Conservation (phyloP, 2,888 invertebrate species). For the Acrobasis repandana region DNA sequence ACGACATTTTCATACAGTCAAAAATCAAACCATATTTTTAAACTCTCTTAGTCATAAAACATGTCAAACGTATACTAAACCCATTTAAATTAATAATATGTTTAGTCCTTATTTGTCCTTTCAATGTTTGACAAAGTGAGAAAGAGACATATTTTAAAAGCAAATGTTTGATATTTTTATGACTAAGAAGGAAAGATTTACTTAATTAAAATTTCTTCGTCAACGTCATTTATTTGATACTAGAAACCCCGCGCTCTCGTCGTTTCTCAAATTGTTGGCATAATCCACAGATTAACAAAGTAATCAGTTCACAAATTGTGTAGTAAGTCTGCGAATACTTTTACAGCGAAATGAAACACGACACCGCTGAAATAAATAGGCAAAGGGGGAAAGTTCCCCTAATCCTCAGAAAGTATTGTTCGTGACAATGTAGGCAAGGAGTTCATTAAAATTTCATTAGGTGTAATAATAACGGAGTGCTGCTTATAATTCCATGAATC, state of each 20-base stretch:
- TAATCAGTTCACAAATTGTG: slow-evolving; percentile 28
- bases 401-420: slow-evolving; percentile 23
- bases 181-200: no score
- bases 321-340: slow-evolving; percentile 22
- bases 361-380: slow-evolving; percentile 21
- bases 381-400: slow-evolving; percentile 20
- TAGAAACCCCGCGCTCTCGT: background rate
- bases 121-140: no score
- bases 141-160: no score
- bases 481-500: slow-evolving; percentile 16
- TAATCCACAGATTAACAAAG: slow-evolving; percentile 24
- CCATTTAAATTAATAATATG: no score
- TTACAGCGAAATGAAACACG: slow-evolving; percentile 18
- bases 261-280: slow-evolving; percentile 18
- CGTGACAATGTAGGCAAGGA: slow-evolving; percentile 26
- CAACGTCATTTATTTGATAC: background rate
- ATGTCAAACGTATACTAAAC: no score
- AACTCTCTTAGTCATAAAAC: no score
- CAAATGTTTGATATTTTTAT: no score
- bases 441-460: slow-evolving; percentile 27
- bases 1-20: no score
- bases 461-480: slow-evolving; percentile 23
- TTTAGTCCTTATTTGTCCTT: no score
- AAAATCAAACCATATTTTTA: background rate
- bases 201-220: background rate